These are phyloP conservation scores for Conus ventricosus DNA, from an alignment of 1,140 invertebrate genomes.

Conservation along the genomic window DNA sequence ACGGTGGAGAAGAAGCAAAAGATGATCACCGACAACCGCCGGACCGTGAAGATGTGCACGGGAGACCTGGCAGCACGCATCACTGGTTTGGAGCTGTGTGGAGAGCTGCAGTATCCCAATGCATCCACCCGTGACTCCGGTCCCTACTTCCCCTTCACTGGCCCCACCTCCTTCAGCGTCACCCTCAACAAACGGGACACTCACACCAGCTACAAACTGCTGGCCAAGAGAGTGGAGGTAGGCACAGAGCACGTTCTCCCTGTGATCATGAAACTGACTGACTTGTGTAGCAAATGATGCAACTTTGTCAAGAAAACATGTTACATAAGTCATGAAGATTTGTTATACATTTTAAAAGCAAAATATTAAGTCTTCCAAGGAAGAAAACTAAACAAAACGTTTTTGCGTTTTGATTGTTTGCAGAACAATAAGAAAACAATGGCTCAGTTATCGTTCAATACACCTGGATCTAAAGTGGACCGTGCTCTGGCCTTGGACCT, in stretches of 20 bases:
- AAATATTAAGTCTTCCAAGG: too few relatives aligned
- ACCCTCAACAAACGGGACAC: conserved; percentile 87
- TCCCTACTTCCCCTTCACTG: conserved; percentile 87
- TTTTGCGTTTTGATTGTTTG: not conserved
- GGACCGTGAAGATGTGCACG: conserved; percentile 78
- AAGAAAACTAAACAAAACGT: too few relatives aligned
- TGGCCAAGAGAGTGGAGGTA: conserved; percentile 64
- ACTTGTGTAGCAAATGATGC: too few relatives aligned
- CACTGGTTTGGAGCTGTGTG: conserved; percentile 89
- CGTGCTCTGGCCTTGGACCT: conserved; percentile 72
- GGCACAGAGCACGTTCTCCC: not conserved
- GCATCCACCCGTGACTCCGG: conserved; percentile 76
- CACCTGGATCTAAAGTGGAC: conserved; percentile 75
- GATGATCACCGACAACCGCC: conserved; percentile 75
- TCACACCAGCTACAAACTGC: conserved; percentile 76
- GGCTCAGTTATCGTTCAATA: conserved; percentile 71
- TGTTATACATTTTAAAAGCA: too few relatives aligned
- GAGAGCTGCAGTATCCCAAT: conserved; percentile 84
- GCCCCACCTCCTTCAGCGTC: conserved; percentile 85
- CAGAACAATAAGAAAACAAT: conserved; percentile 51
- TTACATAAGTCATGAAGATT: too few relatives aligned
- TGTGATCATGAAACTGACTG: too few relatives aligned
- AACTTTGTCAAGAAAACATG: too few relatives aligned
- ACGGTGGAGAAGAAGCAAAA: conserved; percentile 16
- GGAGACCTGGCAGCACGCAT: conserved; percentile 71